Conservation (phyloP, 2,888 invertebrate species). For the Erebia palarica region DNA sequence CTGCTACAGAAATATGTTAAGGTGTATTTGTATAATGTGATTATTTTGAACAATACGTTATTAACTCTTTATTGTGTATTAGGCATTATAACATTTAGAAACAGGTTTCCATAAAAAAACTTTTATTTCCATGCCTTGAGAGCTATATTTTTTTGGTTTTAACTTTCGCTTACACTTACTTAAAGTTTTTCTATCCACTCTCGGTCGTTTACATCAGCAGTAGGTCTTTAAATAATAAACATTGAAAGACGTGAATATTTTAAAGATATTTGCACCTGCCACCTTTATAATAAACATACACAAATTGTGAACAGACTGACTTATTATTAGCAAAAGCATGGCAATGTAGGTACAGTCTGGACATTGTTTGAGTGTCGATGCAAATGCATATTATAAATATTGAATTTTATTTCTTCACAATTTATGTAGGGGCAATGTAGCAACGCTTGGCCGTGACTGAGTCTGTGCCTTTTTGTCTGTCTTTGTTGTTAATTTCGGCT, state of each 20-base stretch:
- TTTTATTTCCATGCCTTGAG: too few species aligned
- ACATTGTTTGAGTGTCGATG: conserved; percentile 21
- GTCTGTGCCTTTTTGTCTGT: not conserved
- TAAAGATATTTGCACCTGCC: conserved; percentile 10
- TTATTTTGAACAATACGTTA: not conserved
- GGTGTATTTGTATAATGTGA: not conserved
- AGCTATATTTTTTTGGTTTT: not conserved
- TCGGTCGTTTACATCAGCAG: not conserved
- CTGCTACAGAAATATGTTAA: too few species aligned
- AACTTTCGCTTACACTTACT: not conserved
- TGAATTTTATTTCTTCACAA: conserved; percentile 21
- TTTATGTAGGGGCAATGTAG: conserved; percentile 15
- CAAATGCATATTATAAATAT: conserved; percentile 17
- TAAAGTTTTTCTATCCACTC: not conserved
- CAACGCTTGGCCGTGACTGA: conserved; percentile 11
- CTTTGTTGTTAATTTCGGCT: conserved; percentile 11
- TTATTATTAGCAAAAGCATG: conserved; percentile 23
- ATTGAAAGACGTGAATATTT: not conserved
- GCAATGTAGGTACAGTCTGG: conserved; percentile 19
- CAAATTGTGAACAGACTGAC: conserved; percentile 2
- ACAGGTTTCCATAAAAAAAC: not conserved
- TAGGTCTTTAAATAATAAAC: not conserved
- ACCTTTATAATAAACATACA: conserved; percentile 3
- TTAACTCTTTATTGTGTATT: not conserved
- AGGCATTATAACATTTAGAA: not conserved